A percentile compares a stretch with the other conserved stretches of the same genome.
phyloP scores from a whole-genome alignment of 1,140 invertebrate species.

The Aphidius ervi region DNA sequence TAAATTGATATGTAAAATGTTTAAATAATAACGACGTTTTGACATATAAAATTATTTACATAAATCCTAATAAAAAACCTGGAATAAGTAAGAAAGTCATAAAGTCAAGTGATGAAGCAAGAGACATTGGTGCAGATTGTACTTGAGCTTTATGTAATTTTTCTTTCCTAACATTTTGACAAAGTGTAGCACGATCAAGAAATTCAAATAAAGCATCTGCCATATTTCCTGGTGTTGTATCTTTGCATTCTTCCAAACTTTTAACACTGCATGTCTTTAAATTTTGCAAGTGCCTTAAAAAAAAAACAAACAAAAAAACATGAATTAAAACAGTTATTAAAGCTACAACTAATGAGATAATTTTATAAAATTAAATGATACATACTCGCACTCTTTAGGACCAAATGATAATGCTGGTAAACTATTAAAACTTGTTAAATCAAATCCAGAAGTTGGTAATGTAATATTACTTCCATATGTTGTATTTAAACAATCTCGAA shows the following conservation, averaged over 20 bases:
- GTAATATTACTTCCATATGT: conserved; percentile 50
- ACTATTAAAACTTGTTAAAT: conserved; percentile 45
- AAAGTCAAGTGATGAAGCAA: too few relatives aligned
- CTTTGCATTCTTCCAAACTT: conserved; percentile 63
- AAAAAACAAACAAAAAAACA: too few relatives aligned
- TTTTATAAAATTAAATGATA: conserved; percentile 21
- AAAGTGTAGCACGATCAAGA: conserved; percentile 66
- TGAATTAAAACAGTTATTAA: conserved; percentile 29
- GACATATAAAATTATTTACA: too few relatives aligned
- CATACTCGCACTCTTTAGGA: conserved; percentile 55
- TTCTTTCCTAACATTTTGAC: conserved; percentile 45
- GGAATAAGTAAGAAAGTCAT: too few relatives aligned
- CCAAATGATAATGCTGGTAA: conserved; percentile 57
- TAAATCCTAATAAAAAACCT: too few relatives aligned
- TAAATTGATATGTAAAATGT: too few relatives aligned
- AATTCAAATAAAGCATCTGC: conserved; percentile 73
- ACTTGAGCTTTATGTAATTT: background rate
- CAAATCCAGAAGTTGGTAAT: conserved; percentile 29
- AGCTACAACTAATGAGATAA: conserved; percentile 1
- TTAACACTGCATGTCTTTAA: conserved; percentile 63
- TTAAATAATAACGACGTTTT: too few relatives aligned
- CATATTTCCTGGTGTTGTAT: conserved; percentile 75
- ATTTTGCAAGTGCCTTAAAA: conserved; percentile 55
- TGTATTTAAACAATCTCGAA: conserved; percentile 62
- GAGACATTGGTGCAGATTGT: too few relatives aligned